Conservation (phyloP, 2,797 vertebrate species). For the Chelmon rostratus region DNA sequence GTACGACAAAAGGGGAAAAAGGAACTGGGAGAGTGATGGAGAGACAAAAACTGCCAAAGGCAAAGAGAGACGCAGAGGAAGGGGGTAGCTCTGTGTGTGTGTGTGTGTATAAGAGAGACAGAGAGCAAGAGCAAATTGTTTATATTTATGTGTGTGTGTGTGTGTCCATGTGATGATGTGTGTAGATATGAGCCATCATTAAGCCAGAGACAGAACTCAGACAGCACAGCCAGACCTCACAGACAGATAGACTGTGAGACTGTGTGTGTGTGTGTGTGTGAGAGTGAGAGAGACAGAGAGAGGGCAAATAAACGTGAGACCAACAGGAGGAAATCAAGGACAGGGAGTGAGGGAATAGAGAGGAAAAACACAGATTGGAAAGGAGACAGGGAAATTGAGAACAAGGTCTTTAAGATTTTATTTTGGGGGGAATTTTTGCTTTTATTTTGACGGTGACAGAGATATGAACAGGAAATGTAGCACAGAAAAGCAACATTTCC, state of each 20-base stretch:
- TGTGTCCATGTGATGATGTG: constrained; percentile 19
- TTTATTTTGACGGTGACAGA: not conserved
- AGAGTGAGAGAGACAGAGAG: not conserved
- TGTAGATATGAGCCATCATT: constrained; percentile 41
- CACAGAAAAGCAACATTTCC: not conserved
- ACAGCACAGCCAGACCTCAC: constrained; percentile 18
- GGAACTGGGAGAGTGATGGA: constrained; percentile 10
- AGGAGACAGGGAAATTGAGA: constrained; percentile 1
- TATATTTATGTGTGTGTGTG: constrained; percentile 11
- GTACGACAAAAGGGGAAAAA: constrained; percentile 2
- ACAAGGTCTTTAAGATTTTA: too few relatives aligned
- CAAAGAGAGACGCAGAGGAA: not conserved
- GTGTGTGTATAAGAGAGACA: not conserved
- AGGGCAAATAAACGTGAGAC: not conserved
- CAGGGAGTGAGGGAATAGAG: not conserved
- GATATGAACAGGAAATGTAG: constrained; percentile 4
- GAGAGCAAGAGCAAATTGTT: not conserved
- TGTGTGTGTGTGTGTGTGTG: not conserved
- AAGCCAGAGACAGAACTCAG: constrained; percentile 26
- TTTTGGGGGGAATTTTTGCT: too few relatives aligned
- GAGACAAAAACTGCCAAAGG: constrained; percentile 17
- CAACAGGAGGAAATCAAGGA: constrained; percentile 1
- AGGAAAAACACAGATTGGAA: not conserved
- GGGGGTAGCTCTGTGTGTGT: constrained; percentile 5
- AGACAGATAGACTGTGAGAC: not conserved